Base-by-base conservation (phyloP, 2,888 invertebrate species). In the Trichopoda pennipes region DNA sequence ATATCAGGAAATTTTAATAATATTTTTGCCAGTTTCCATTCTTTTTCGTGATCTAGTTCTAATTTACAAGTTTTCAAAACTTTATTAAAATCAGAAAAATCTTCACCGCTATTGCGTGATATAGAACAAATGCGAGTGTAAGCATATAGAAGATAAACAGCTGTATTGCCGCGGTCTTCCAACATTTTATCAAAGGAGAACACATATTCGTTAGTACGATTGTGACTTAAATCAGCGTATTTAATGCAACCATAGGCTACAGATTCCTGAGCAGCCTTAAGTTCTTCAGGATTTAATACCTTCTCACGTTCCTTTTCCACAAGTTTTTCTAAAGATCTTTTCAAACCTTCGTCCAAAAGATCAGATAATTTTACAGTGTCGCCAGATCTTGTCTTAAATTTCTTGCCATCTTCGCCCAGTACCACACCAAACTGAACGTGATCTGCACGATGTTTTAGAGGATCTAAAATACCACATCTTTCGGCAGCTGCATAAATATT, bases 171-270 rank as follows among this genome's bases (percentile, higher is more conserved):
- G 90, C 96, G 96, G 90, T 99, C 99, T 88, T 99, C 99, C 84
- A 99, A 92, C 99, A 99, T 99, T 86, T 98, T 98, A 89, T 99
- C 98, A 91, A 99, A 99, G 0, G 98, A 99, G 92, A 99, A 99
- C 2, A 99, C 94, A 89, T 99, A 99, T 89, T 99, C 99, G 89
- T 96, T 96, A 75, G 94, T 94, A 81, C 98, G 94, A 90, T 98
- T 98, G 88, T 99, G 98, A 16, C 96, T 96, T 61, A 99, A 93
- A 92, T 99, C 99, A 6, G 99, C 96, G 91, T 99, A 99, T 90
- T 99, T 99, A 76, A 99, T 98, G 89, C 99, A 99, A 6, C 99
- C 98, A 90, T 98, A 99, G 0, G 99, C 99, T 0, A 99, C 94
- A 0, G 98, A 95, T 92, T 97, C 95, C 91, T 97, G 96, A 0